These are phyloP conservation scores for Columba guinea DNA, from an alignment of 2,797 vertebrate genomes.

Conservation along the genomic window DNA sequence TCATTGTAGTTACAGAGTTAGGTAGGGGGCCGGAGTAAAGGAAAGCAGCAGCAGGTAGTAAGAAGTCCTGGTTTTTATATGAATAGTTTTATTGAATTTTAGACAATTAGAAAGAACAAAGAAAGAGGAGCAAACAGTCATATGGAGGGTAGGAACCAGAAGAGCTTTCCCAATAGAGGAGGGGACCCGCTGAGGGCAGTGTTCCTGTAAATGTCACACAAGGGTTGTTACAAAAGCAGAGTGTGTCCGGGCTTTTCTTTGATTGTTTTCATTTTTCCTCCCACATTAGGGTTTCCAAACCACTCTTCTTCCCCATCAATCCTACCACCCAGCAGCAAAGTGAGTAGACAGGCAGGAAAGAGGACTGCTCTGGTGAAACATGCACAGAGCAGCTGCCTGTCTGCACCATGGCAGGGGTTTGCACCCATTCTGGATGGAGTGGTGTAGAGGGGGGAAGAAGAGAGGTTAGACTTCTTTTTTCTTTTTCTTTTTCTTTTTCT, in stretches of 20 bases:
- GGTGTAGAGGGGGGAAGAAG: neutral
- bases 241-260: conserved; percentile 24
- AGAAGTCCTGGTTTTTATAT: conserved; percentile 73
- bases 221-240: conserved; percentile 41
- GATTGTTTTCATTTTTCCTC: neutral
- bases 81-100: conserved; percentile 83
- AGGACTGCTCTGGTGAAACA: neutral
- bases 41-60: conserved; percentile 39
- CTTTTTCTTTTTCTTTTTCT: neutral
- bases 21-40: neutral
- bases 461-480: neutral
- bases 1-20: neutral
- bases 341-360: neutral
- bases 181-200: conserved; percentile 39
- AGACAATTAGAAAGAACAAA: conserved; percentile 83
- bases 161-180: conserved; percentile 52
- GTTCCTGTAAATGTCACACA: conserved; percentile 61
- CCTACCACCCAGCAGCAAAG: neutral
- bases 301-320: neutral
- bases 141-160: conserved; percentile 55
- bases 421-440: neutral
- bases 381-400: neutral
- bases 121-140: conserved; percentile 77
- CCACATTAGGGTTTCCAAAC: conserved; percentile 15
- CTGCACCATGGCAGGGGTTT: neutral